Conservation (phyloP, 2,888 invertebrate genomes). For the Noctua janthe region DNA sequence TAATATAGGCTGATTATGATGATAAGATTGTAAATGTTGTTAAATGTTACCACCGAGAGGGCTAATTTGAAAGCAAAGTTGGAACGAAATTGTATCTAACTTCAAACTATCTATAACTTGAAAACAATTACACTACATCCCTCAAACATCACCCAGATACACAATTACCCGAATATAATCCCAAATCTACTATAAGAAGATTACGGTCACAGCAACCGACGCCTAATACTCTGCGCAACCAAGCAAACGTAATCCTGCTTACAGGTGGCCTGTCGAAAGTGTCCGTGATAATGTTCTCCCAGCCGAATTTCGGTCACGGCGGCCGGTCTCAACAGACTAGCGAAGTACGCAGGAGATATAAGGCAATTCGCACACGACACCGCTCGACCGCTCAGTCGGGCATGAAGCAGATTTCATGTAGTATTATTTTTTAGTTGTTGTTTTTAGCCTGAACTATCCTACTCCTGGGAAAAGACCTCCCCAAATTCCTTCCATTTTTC, state of each 20-base stretch:
- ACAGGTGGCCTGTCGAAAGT: constrained; percentile 12
- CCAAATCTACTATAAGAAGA: constrained; percentile 40
- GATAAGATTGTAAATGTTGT: not conserved
- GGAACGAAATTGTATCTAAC: not conserved
- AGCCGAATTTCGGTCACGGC: not conserved
- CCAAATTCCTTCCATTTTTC: no score
- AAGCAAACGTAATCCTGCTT: constrained; percentile 24
- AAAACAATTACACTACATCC: not conserved
- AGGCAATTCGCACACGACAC: not conserved
- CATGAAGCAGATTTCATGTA: not conserved
- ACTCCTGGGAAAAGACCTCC: no score
- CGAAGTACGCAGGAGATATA: not conserved
- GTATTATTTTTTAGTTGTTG: no score
- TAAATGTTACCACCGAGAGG: not conserved
- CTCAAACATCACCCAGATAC: constrained; percentile 9
- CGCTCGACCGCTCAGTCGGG: not conserved
- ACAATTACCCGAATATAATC: constrained; percentile 31
- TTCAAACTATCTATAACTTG: not conserved
- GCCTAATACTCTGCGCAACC: constrained; percentile 15
- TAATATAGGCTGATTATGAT: not conserved
- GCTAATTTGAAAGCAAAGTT: not conserved
- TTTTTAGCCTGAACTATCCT: no score
- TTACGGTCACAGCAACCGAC: constrained; percentile 19
- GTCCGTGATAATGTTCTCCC: not conserved
- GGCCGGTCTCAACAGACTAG: not conserved